Evolutionary conservation across 2,113 vertebrate species (phyloP).

Genomic region (Urocitellus parryii): DNA sequence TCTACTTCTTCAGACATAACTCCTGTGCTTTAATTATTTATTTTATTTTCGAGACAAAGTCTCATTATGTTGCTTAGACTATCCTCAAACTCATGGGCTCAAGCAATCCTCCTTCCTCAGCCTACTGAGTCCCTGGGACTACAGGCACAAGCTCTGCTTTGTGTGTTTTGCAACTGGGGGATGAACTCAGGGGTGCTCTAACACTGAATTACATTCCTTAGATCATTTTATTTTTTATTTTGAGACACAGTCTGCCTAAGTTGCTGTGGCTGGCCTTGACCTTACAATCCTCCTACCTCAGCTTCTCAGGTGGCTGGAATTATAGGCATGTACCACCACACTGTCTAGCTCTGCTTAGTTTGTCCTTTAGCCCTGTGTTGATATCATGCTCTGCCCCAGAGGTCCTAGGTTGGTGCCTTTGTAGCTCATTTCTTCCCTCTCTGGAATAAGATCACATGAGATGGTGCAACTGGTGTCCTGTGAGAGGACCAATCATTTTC

Average conservation of each 20-base stretch:
- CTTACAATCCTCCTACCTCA: not conserved
- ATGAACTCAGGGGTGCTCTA: too few relatives aligned
- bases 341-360: not conserved
- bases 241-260: not conserved
- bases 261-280: not conserved
- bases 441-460: not conserved
- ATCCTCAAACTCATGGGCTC: not conserved
- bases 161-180: too few relatives aligned
- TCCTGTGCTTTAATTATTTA: not conserved
- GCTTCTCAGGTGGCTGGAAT: not conserved
- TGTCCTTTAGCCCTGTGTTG: not conserved
- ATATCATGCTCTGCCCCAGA: not conserved
- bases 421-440: not conserved
- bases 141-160: not conserved
- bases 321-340: not conserved
- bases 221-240: not conserved
- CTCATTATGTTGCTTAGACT: not conserved
- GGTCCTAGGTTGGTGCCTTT: not conserved
- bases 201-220: too few relatives aligned
- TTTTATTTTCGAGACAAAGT: not conserved
- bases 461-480: not conserved
- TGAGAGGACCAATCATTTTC: not conserved
- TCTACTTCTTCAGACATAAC: constrained; percentile 19
- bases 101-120: not conserved
- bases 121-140: not conserved